Conservation (phyloP, 2,113 vertebrate species). For the Perca flavescens region DNA sequence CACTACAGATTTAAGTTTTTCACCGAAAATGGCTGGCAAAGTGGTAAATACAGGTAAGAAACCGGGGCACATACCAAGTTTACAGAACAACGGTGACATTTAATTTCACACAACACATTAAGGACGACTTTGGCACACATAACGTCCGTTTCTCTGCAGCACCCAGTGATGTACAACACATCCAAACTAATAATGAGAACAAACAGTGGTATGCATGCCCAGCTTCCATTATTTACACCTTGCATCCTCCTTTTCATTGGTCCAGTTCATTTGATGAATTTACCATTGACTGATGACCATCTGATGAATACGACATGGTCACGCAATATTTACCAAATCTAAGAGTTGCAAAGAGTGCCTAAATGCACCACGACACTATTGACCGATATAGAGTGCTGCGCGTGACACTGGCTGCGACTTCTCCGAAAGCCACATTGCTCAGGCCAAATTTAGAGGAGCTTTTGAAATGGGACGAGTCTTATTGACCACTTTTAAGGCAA, state of each 20-base stretch:
- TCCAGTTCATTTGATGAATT: neutral
- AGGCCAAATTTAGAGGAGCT: neutral
- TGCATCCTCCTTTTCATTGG: neutral
- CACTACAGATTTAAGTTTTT: neutral
- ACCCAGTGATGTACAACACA: conserved; percentile 1
- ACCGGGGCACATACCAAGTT: neutral
- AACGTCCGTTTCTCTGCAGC: neutral
- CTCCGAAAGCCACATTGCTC: neutral
- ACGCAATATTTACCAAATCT: neutral
- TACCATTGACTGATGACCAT: conserved; percentile 9
- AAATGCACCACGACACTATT: conserved; percentile 9
- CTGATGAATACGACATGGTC: neutral
- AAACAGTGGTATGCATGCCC: neutral
- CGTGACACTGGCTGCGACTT: neutral
- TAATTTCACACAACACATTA: conserved; percentile 18
- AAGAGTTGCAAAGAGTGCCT: neutral
- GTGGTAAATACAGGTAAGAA: conserved; percentile 17
- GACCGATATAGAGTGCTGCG: neutral
- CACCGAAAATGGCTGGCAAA: neutral
- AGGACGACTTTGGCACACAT: neutral
- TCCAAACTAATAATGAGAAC: neutral
- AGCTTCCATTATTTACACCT: conserved; percentile 32
- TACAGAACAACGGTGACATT: conserved; percentile 4
- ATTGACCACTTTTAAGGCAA: neutral
- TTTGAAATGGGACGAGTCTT: neutral